A percentile compares a stretch with the other conserved stretches of the same genome.
Conservation (phyloP, 2,113 vertebrate genomes). For the Calidris pygmaea region DNA sequence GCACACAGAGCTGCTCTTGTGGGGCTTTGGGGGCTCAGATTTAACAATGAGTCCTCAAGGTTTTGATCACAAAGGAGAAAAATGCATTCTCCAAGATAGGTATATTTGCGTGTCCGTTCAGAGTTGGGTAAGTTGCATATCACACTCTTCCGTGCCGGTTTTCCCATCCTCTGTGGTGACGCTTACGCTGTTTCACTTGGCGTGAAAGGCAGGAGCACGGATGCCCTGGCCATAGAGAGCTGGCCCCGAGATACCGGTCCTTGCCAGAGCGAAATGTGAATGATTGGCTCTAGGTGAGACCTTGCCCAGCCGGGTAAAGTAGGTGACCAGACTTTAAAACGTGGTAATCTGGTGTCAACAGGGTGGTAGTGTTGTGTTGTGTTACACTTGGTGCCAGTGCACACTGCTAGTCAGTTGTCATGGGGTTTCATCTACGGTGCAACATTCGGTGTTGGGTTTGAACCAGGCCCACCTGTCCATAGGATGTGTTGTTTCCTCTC, state of each 20-base stretch:
- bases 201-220: rapidly evolving
- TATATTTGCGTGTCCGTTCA: rapidly evolving
- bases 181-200: neutral
- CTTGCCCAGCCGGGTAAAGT: neutral
- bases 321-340: neutral
- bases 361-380: neutral
- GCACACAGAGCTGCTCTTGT: neutral
- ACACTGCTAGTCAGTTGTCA: neutral
- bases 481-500: neutral
- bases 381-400: neutral
- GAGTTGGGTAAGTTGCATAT: neutral
- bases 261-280: neutral
- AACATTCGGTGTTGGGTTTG: neutral
- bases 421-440: neutral
- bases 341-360: rapidly evolving
- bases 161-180: neutral
- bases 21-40: neutral
- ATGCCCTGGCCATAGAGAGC: neutral
- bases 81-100: rapidly evolving
- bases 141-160: neutral
- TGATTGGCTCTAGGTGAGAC: neutral
- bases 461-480: neutral
- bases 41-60: neutral
- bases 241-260: neutral
- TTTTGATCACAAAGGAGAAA: neutral